Evolutionary conservation across 2,113 vertebrate species (phyloP).

Genomic region (Orycteropus afer): DNA sequence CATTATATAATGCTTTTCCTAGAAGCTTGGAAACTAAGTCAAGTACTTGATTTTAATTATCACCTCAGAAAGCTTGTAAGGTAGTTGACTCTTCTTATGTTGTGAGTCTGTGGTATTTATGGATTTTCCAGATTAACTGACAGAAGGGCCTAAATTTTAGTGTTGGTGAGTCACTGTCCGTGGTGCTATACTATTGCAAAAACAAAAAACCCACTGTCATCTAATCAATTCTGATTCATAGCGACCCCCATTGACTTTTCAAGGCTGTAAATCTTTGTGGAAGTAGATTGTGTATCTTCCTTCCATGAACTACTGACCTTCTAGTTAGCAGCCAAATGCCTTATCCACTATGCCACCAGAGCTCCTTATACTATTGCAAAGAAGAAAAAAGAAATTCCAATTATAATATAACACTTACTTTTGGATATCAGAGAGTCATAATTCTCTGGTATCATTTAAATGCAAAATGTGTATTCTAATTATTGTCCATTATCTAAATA

Average conservation of each 20-base stretch:
- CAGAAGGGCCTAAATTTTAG: not conserved
- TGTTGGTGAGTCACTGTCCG: slow-evolving; percentile 78
- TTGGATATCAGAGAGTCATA: slow-evolving; percentile 32
- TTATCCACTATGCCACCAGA: too few relatives aligned
- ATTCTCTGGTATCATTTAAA: not conserved
- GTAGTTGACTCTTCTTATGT: not conserved
- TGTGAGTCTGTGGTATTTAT: not conserved
- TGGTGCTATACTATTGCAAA: slow-evolving; percentile 70
- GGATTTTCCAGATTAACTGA: slow-evolving; percentile 39
- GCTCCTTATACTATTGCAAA: not conserved
- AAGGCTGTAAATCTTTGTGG: too few relatives aligned
- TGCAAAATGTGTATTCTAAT: not conserved
- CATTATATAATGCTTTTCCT: not conserved
- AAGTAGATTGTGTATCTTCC: too few relatives aligned
- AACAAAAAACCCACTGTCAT: too few relatives aligned
- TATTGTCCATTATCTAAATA: not conserved
- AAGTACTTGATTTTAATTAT: slow-evolving; percentile 44
- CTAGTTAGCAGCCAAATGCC: too few relatives aligned
- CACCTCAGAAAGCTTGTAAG: not conserved
- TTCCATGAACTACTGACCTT: too few relatives aligned
- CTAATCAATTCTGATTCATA: too few relatives aligned
- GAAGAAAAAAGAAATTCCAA: rapidly evolving
- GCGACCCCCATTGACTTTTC: too few relatives aligned
- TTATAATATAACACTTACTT: not conserved
- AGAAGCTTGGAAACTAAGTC: not conserved